Evolutionary conservation across 2,888 invertebrate species (phyloP).

Genomic region (Calephelis perditalis): DNA sequence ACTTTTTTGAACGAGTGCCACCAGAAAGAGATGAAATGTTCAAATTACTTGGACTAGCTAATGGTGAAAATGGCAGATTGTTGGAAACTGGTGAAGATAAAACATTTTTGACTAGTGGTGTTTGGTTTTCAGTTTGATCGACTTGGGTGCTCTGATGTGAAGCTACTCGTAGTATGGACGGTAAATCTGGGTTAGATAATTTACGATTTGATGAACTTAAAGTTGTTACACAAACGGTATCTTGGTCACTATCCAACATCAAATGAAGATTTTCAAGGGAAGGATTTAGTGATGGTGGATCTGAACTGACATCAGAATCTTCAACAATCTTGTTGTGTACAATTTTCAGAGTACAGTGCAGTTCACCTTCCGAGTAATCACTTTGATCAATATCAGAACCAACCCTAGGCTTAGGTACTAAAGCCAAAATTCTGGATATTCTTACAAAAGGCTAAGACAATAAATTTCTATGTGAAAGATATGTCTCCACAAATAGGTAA

Average conservation of each 20-base stretch:
- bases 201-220: background rate
- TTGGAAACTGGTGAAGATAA: background rate
- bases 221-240: background rate
- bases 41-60: background rate
- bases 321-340: background rate
- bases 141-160: background rate
- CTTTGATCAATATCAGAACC: no score
- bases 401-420: no score
- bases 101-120: background rate
- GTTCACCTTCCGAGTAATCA: no score
- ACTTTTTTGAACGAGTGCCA: background rate
- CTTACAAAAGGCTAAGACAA: no score
- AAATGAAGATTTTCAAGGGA: background rate
- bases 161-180: background rate
- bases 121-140: background rate
- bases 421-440: no score
- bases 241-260: background rate
- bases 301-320: background rate
- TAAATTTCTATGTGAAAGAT: no score
- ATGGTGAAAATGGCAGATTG: constrained; percentile 1
- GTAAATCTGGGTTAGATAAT: background rate
- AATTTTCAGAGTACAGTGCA: no score
- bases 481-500: no score
- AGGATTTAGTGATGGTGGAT: background rate
- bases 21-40: background rate